Conservation (phyloP, 1,140 invertebrate species). For the Oedothorax gibbosus region DNA sequence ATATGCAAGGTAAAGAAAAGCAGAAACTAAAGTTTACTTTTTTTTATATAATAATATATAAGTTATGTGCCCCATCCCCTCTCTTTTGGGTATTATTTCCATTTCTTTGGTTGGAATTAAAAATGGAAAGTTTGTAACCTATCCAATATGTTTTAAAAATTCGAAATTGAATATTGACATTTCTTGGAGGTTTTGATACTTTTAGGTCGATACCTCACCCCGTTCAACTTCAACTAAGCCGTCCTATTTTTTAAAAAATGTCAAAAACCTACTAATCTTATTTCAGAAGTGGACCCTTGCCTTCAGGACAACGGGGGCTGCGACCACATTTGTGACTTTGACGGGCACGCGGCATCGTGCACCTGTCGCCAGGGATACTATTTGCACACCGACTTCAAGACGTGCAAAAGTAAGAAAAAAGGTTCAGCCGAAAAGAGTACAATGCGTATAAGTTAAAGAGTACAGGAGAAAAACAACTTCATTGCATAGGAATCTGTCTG, state of each 20-base stretch:
- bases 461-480: no score
- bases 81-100: no score
- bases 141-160: no score
- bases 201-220: background rate
- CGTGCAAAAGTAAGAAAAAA: slow-evolving; percentile 87
- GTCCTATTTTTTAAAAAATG: background rate
- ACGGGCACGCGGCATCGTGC: slow-evolving; percentile 71
- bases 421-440: no score
- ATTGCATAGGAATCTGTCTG: no score
- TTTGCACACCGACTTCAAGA: slow-evolving; percentile 94
- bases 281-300: slow-evolving; percentile 33
- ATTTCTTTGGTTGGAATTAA: no score
- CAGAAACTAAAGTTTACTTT: background rate
- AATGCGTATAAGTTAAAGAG: no score
- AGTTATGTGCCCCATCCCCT: no score
- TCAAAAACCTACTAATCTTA: background rate
- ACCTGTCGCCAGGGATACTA: slow-evolving; percentile 95
- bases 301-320: slow-evolving; percentile 24
- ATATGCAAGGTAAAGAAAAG: background rate
- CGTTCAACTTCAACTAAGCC: background rate
- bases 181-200: no score
- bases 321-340: slow-evolving; percentile 13
- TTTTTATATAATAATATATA: background rate
- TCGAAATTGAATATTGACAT: no score
- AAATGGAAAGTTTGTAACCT: no score